phyloP scores from a whole-genome alignment of 2,888 invertebrate genomes.

The Tanypteryx hageni region DNA sequence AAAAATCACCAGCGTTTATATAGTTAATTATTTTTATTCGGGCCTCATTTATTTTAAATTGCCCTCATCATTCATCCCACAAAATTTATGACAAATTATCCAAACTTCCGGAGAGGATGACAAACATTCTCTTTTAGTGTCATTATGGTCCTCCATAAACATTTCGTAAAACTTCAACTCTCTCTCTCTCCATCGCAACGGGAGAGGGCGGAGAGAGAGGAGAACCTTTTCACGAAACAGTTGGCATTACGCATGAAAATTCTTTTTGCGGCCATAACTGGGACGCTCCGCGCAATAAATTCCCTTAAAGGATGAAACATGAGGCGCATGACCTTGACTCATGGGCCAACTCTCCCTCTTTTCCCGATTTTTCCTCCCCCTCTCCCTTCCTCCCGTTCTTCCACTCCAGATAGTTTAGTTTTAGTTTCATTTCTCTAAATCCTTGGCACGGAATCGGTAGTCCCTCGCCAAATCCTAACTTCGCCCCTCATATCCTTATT shows the following conservation, averaged over 20 bases:
- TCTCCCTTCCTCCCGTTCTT: neutral
- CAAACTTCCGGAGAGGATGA: conserved; percentile 22
- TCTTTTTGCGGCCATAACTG: conserved; percentile 43
- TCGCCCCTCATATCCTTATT: neutral
- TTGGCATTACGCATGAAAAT: conserved; percentile 44
- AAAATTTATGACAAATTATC: conserved; percentile 20
- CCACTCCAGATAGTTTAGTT: conserved; percentile 36
- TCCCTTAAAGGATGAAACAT: conserved; percentile 38
- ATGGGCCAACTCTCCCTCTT: conserved; percentile 24
- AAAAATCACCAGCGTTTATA: neutral
- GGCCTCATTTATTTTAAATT: conserved; percentile 21
- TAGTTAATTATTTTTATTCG: neutral
- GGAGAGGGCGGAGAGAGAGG: neutral
- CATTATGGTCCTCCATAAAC: conserved; percentile 14
- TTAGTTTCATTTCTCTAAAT: conserved; percentile 53
- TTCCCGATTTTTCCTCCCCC: neutral
- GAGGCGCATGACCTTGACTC: conserved; percentile 54
- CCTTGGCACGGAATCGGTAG: conserved; percentile 39
- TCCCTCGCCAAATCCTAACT: conserved; percentile 36
- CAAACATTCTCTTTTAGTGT: conserved; percentile 11
- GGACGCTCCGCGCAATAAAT: conserved; percentile 41
- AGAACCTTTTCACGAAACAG: conserved; percentile 36
- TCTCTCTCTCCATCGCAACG: neutral
- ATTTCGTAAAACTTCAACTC: conserved; percentile 25
- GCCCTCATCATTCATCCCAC: neutral